Conservation (phyloP, 2,888 invertebrate genomes). For the Lepidochrysops patricia region DNA sequence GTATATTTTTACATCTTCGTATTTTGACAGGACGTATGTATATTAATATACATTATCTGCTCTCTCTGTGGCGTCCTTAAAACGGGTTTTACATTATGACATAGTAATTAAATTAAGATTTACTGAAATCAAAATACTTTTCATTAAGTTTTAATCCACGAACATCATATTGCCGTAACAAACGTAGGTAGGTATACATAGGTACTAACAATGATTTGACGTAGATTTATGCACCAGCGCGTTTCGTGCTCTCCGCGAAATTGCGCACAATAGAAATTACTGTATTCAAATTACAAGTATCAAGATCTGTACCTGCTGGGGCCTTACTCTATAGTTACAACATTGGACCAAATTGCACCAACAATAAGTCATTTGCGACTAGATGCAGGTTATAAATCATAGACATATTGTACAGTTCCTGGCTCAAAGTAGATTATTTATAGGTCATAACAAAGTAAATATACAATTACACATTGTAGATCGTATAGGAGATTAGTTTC, state of each 20-base stretch:
- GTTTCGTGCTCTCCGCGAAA: neutral
- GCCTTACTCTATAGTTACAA: constrained; percentile 4
- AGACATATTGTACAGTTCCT: constrained; percentile 17
- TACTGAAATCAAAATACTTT: neutral
- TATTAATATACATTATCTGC: no score
- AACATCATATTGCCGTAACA: neutral
- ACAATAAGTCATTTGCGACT: constrained; percentile 8
- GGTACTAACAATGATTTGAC: neutral
- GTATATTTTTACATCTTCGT: no score
- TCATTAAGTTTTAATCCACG: neutral
- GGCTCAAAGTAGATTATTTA: constrained; percentile 48
- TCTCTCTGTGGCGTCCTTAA: no score
- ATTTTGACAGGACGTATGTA: no score
- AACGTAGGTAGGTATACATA: no score
- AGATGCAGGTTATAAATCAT: constrained; percentile 3
- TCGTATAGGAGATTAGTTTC: constrained; percentile 56
- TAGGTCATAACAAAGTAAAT: constrained; percentile 40
- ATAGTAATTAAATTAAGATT: neutral
- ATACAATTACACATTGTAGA: constrained; percentile 49
- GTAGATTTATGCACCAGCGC: neutral
- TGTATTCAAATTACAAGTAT: constrained; percentile 8
- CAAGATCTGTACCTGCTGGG: constrained; percentile 3
- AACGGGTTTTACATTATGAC: neutral
- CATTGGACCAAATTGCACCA: neutral
- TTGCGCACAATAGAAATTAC: constrained; percentile 9